Evolutionary conservation across 2,888 invertebrate genomes (phyloP), one percentile per base, ranked within the genome.

Genomic region (Yponomeuta cagnagella): DNA sequence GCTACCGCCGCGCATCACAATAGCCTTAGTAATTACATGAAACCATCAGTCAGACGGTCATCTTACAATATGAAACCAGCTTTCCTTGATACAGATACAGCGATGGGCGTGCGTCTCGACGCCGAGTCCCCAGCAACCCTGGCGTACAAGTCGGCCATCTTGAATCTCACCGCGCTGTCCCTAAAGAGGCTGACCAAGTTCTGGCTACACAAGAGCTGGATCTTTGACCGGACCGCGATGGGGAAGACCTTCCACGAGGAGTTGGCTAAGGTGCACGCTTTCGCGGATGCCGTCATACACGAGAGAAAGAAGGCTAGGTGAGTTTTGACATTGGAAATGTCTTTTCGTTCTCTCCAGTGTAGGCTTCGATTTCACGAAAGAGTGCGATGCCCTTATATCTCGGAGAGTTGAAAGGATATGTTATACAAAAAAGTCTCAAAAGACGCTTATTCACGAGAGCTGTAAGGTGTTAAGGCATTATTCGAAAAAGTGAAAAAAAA

Each of bases 21-120:
- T 23, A 0, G 1, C 23, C 23, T 23, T 23, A 23, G 23, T 23
- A 23, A 23, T 23, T 23, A 23, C 23, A 23, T 23, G 23, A 23
- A 23, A 23, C 23, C 0, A 23, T 23, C 23, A 23, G 23, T 23
- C 23, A 23, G 23, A 23, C 23, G 23, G 23, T 23, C 23, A 23
- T 23, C 23, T 23, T 23, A 23, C 33, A 33, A 33, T 33, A 4
- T 4, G 8, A 43, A 43, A 43, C 9, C 1, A 8, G 43, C 37
- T 2, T 37, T 43, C 43, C 43, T 43, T 58, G 4, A 80, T 83
- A 15, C 78, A 93, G 93, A 93, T 82, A 90, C 92, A 0, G 95
- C 95, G 1, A 95, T 95, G 95, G 95, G 95, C 3, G 89, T 90
- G 4, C 86, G 90, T 71, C 80, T 95, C 1, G 84, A 89, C 72